A percentile compares a stretch with the other conserved stretches of the same genome.
Conservation (phyloP, 1,140 invertebrate genomes). For the Drosophila rufa region DNA sequence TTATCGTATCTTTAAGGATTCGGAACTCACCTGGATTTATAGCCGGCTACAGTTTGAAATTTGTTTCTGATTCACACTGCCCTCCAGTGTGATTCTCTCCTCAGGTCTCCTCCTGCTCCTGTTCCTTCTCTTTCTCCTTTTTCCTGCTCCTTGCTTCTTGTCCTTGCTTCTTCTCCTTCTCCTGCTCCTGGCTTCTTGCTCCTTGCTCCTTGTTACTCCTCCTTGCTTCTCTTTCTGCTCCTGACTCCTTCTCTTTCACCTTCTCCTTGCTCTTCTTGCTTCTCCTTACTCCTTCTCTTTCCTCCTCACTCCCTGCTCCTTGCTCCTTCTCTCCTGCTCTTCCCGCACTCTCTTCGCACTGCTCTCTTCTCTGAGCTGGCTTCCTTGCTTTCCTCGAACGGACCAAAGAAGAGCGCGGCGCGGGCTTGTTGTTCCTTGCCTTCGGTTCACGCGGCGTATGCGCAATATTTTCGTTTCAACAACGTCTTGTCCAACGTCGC, state of each 20-base stretch:
- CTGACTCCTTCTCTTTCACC: not conserved
- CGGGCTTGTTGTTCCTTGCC: constrained; percentile 24
- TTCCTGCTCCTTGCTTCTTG: not conserved
- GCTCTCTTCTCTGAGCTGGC: not conserved
- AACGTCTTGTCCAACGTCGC: constrained; percentile 51
- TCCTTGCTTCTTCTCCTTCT: not conserved
- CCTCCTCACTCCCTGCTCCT: not conserved
- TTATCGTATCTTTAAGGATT: not conserved
- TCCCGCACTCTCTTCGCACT: no score
- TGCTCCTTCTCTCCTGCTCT: not conserved
- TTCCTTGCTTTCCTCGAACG: not conserved
- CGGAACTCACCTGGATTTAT: constrained; percentile 65
- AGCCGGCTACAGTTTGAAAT: constrained; percentile 71
- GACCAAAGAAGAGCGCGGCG: constrained; percentile 1
- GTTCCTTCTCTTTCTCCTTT: not conserved
- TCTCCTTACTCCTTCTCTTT: not conserved
- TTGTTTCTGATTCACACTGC: constrained; percentile 30
- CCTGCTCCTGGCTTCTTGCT: not conserved
- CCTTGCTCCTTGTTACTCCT: not conserved
- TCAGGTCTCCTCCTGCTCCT: constrained; percentile 1
- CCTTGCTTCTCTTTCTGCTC: no score
- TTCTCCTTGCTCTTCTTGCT: not conserved
- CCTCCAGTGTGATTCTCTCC: constrained; percentile 20
- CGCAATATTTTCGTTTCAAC: constrained; percentile 57
- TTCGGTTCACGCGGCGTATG: constrained; percentile 74